These are phyloP conservation scores for Neolamprologus variostigma DNA, from an alignment of 2,113 vertebrate genomes.

Conservation along the genomic window DNA sequence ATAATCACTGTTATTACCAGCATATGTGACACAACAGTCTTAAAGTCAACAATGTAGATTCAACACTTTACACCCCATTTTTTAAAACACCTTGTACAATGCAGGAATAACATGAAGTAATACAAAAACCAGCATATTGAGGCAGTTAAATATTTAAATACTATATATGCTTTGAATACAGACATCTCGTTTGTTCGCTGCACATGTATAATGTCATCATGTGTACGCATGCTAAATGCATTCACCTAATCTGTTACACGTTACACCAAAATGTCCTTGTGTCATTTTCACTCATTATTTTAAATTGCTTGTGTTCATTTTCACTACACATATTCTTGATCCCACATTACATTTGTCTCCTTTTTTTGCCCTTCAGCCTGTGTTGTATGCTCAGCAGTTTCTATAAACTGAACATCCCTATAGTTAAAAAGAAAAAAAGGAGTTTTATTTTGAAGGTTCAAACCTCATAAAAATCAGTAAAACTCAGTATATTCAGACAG, in stretches of 20 bases:
- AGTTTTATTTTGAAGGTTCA: slow-evolving; percentile 19
- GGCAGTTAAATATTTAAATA: background rate
- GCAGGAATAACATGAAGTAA: background rate
- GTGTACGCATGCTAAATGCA: background rate
- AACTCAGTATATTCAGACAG: accelerated
- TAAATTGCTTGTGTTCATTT: background rate
- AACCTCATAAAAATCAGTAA: accelerated
- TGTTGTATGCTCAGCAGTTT: background rate
- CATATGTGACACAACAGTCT: background rate
- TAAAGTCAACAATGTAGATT: background rate
- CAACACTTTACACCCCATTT: background rate
- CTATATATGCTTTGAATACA: background rate
- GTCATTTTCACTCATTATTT: no score
- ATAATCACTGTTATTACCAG: background rate
- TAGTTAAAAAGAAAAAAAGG: background rate
- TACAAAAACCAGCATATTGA: background rate
- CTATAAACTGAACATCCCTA: background rate
- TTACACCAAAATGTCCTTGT: background rate
- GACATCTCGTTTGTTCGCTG: background rate
- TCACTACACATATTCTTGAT: background rate
- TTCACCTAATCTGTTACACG: background rate
- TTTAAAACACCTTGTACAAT: background rate
- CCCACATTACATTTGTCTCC: background rate
- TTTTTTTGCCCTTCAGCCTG: background rate
- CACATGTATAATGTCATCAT: background rate